Base-by-base conservation (phyloP, 2,888 invertebrate genomes). In the Chrysolina haemoptera region DNA sequence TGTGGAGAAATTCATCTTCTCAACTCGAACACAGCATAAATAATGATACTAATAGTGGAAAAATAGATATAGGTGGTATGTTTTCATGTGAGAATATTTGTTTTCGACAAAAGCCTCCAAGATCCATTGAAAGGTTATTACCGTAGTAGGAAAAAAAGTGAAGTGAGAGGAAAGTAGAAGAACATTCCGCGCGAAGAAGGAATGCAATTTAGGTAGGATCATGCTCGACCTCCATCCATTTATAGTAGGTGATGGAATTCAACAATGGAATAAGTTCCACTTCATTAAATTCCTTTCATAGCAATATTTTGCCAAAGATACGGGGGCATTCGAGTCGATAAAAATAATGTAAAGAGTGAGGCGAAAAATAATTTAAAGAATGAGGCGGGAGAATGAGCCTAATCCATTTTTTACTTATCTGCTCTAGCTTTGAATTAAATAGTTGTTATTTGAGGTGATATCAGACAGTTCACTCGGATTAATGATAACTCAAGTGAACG, bases 131-230 rank as follows among this genome's bases (percentile, higher is more conserved):
- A 59, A 59, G 18, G 10, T 11, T 59, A 59, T 59, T 55, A 22
- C 35, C 9, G 1, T 59, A 3, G 59, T 14, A 59, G 59, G 9
- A 5, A 20, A 10, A 12, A 20, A 53, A 53, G 12, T 20, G n/a
- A 59, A 59, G n/a, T 14, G 1, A n/a, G 16, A 16, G 22, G 8
- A 22, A 14, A 59, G 10, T 35, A 22, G 16, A 9, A 59, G 8
- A 35, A 35, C 16, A 14, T 27, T 27, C 14, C 59, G 35, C 27
- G 35, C 14, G 18, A 55, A 76, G 18, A 55, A 76, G 81, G 81
- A 82, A 82, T 82, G 81, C 76, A 82, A 82, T 82, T 81, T 81
- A 75, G 79, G 75, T 65, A 71, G 64, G 68, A 78, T 79, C 79
- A 81, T 81, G 82, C 72, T 63, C 73, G 70, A 69, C 68, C 78